Evolutionary conservation across 2,888 invertebrate genomes (phyloP).

Genomic region (Brachylomia viminalis): DNA sequence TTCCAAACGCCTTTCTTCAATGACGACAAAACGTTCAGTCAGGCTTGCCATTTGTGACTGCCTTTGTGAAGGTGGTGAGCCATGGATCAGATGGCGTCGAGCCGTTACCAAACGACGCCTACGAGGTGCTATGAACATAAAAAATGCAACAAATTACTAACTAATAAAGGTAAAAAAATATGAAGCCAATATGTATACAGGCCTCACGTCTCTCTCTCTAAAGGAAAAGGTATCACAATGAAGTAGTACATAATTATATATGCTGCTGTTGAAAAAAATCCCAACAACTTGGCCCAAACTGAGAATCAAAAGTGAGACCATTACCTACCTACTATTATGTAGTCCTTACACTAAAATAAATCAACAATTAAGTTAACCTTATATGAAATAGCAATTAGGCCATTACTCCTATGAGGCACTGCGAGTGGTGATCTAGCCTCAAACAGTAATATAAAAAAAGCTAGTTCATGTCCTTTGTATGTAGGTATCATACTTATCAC

Average conservation of each 20-base stretch:
- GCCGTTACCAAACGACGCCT: background rate
- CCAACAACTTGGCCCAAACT: background rate
- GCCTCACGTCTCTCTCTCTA: background rate
- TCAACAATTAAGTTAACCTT: background rate
- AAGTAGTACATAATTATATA: background rate
- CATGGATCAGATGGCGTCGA: background rate
- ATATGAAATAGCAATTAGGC: background rate
- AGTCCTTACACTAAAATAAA: no score
- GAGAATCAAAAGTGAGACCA: background rate
- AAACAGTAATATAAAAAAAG: background rate
- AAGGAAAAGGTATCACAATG: background rate
- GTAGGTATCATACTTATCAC: background rate
- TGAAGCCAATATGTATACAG: background rate
- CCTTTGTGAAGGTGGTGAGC: background rate
- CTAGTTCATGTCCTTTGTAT: background rate
- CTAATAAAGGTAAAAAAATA: background rate
- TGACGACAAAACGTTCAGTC: constrained; percentile 1
- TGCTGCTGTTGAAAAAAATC: background rate
- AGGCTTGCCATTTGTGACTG: constrained; percentile 8
- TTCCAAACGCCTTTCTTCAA: constrained; percentile 12
- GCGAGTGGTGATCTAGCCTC: constrained; percentile 1
- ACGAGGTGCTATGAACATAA: background rate
- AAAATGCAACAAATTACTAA: background rate
- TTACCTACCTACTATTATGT: no score
- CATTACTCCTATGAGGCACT: constrained; percentile 6